Evolutionary conservation across 2,113 vertebrate genomes (phyloP).

Genomic region (Trochalopteron elliotii): DNA sequence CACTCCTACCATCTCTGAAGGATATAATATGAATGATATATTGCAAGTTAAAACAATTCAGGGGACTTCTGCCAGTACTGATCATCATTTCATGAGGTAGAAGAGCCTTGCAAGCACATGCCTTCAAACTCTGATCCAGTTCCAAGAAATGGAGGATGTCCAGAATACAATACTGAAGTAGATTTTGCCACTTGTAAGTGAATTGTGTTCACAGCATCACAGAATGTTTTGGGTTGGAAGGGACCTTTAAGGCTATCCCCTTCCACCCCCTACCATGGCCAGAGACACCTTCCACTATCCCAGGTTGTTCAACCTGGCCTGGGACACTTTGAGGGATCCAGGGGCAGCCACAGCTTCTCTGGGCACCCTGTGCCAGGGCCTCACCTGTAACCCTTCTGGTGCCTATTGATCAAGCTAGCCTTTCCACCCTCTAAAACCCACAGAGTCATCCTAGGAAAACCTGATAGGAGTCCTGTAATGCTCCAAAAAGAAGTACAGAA

Average conservation of each 20-base stretch:
- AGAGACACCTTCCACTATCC: not conserved
- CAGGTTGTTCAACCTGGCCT: rapidly evolving
- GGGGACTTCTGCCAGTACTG: not conserved
- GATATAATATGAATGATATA: not conserved
- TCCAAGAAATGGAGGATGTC: not conserved
- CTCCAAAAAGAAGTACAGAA: not conserved
- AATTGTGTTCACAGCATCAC: not conserved
- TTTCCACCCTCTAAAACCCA: not conserved
- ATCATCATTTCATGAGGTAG: not conserved
- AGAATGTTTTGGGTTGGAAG: not conserved
- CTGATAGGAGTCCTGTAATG: not conserved
- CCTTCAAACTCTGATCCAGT: not conserved
- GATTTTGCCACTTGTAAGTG: not conserved
- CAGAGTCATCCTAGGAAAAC: not conserved
- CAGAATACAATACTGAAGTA: not conserved
- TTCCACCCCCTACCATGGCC: not conserved
- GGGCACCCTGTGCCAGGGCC: not conserved
- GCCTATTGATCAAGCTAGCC: not conserved
- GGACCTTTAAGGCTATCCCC: not conserved
- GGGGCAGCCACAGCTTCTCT: not conserved
- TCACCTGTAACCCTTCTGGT: not conserved
- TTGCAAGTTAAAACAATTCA: not conserved
- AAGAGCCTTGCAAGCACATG: not conserved
- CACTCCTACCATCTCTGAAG: not conserved
- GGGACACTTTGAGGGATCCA: not conserved